Evolutionary conservation across 2,113 vertebrate genomes (phyloP), one percentile per base, ranked within the genome.

Genomic region (Trichomycterus rosablanca): DNA sequence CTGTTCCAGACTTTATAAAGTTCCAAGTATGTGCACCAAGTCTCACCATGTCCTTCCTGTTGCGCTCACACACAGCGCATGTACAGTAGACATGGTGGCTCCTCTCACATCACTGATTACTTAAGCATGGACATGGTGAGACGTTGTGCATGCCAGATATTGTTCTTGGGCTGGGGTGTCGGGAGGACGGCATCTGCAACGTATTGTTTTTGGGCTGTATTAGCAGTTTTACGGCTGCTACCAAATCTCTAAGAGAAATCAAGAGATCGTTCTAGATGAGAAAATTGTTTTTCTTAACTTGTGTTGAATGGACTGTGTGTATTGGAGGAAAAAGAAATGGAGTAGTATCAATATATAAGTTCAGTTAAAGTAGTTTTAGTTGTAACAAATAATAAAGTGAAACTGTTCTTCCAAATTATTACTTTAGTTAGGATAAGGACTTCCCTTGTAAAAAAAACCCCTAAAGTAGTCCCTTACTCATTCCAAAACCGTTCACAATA

Each of bases 1-100:
- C 57, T 72, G 66, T 62, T 53, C 63, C 63, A 69, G 46, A 52
- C 66, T 72, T 71, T 74, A 62, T 57, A 68, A 65, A 51, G 54
- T 59, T 67, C 64, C 35, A 42, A 22, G 32, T 44, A 68, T 66
- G 30, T 59, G 40, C 59, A 53, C 62, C 58, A 50, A 65, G 50
- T 69, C 43, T 49, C 40, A 51, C 53, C 35, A 34, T 30, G 52
- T 40, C 44, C 40, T 67, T 58, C 32, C 26, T 56, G 14, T 49
- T 43, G 55, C 34, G 22, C 39, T 44, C 51, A 34, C 46, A 23
- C 5, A 30, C 28, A 5, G 45, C 56, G n/a, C 14, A 50, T 66
- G 30, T 71, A 61, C 45, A 57, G 22, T 60, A 71, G 37, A 45
- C 68, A 30, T 23, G 1, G 16, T 20, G 43, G 50, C 68, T 62